phyloP scores from a whole-genome alignment of 2,888 invertebrate species.

The Serrognathus titanus region DNA sequence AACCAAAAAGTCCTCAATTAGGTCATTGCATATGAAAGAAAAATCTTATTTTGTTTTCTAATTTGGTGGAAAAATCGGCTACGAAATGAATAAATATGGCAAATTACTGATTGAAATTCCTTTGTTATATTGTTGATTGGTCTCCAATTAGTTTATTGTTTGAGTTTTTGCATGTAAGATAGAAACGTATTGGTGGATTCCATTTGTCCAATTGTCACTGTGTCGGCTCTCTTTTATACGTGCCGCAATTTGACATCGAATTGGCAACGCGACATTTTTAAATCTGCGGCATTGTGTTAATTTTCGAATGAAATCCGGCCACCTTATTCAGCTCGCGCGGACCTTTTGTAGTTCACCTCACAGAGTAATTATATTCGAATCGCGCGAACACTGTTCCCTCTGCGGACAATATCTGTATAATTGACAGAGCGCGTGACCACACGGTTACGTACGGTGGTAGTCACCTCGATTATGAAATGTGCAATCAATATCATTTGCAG shows the following conservation, averaged over 20 bases:
- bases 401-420: slow-evolving; percentile 12
- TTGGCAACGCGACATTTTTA: neutral
- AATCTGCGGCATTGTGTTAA: neutral
- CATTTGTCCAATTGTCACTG: too few species aligned
- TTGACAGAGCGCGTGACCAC: slow-evolving; percentile 12
- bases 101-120: too few species aligned
- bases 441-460: slow-evolving; percentile 4
- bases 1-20: too few species aligned
- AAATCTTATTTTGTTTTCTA: too few species aligned
- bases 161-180: too few species aligned
- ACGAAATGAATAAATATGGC: too few species aligned
- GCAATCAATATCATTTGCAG: slow-evolving; percentile 26
- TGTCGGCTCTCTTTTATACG: neutral
- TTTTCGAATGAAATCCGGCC: neutral
- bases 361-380: slow-evolving; percentile 14
- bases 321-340: neutral
- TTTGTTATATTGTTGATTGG: too few species aligned
- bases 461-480: slow-evolving; percentile 26
- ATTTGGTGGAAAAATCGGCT: too few species aligned
- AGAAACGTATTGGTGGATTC: too few species aligned
- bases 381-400: slow-evolving; percentile 13
- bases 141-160: too few species aligned
- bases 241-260: neutral
- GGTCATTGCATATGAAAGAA: too few species aligned
- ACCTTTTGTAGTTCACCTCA: slow-evolving; percentile 12